Base-by-base conservation (phyloP, 2,113 vertebrate genomes). In the Paramormyrops kingsleyae region DNA sequence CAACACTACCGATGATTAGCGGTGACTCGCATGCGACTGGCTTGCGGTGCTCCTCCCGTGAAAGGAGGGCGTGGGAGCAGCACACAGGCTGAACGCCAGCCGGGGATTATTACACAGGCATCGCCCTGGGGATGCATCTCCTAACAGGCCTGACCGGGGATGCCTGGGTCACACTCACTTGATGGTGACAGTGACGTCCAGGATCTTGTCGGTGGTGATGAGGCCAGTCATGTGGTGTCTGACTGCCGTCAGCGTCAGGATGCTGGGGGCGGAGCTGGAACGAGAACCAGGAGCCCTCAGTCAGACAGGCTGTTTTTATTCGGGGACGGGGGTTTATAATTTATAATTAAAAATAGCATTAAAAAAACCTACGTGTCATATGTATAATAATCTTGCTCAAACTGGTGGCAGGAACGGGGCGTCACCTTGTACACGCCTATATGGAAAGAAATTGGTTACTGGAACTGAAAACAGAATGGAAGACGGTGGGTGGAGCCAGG, bases 381-480 rank as follows among this genome's bases (percentile, higher is more conserved):
- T 87, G 97, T 99, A 94, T 99, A 99, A 94, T 97, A 98, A 0
- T 98, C 96, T 62, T 99, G 98, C 15, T 99, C 98, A 90, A 99
- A 99, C 90, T 98, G 97, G 94, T 99, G 99, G 94, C 99, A 99
- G 93, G 99, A 99, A 74, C 97, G 98, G 1, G 98, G 98, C 80
- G 98, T 99, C 94, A 99, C 98, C 95, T 99, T 99, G 93, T 99
- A 99, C 86, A 99, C 97, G 90, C 99, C 99, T 99, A 89, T 56
- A 89, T 87, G 77, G 39, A 35, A 50, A 66, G 91, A 89, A 90
- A 92, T 89, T 92, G 91, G 88, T 46, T 35, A 88, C 42, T 84
- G 50, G 90, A 87, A 46, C 12, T 42, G 21, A 46, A 88, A 24
- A 42, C 39, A 70, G 42, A 46, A 59, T 12, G 44, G 24, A 87